Evolutionary conservation across 2,888 invertebrate species (phyloP), one percentile per base, ranked within the genome.

Genomic region (Zootermopsis nevadensis): DNA sequence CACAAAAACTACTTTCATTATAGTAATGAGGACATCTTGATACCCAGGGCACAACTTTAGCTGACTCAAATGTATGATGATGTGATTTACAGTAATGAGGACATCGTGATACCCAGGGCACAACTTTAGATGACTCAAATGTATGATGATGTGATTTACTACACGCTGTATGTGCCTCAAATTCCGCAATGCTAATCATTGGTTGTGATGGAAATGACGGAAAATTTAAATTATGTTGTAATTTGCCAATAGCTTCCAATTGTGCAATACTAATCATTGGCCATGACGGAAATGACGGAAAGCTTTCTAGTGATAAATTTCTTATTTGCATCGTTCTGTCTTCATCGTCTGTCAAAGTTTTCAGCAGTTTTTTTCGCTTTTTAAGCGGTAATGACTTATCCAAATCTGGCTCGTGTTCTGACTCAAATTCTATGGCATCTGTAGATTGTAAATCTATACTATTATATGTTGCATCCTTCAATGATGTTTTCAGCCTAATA

Each of bases 251-350:
- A 19, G 48, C 60, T 27, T 27, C 27, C 8, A 74, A 24, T 74
- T 74, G 38, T 74, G 74, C 74, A 38, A 74, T 38, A 74, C 74
- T 74, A 22, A 74, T 74, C 74, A 74, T 74, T 24, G 74, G 74
- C 33, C n/a, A 15, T 42, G 31, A 38, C 22, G 74, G 74, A 35
- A 38, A 74, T 4, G 74, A 74, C 4, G 74, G 74, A 42, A 74
- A 74, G 27, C 74, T 74, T 15, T 69, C 22, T 22, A 31, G 19
- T 22, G 24, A 19, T 22, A 19, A 0, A 33, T 8, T 69, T 42
- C 74, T 74, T 7, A 19, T 42, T 33, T 38, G 12, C 12, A 35
- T 7, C 33, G 24, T 24, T 12, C 24, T 33, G 12, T 38, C 38
- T 42, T 33, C 35, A 31, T 74, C n/a, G 38, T 24, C 1, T 15